Base-by-base conservation (phyloP, 2,113 vertebrate genomes). In the Colistium nudipinnis region DNA sequence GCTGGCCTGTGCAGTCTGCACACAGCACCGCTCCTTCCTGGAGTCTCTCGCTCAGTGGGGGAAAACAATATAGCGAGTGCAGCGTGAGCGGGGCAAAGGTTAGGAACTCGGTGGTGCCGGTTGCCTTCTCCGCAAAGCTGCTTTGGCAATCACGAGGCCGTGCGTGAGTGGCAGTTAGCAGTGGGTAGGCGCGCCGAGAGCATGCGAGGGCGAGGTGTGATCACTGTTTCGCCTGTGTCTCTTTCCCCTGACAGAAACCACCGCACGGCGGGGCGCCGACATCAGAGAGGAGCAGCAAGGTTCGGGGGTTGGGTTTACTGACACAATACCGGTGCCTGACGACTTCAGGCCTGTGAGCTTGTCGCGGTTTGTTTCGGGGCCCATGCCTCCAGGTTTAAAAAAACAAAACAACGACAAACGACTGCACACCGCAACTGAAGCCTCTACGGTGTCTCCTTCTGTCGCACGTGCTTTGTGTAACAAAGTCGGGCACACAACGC, bases 201-300 rank as follows among this genome's bases (percentile, higher is more conserved):
- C 54, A 78, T 31, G 66, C 41, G 65, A 83, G 53, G 5, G 3
- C 20, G 72, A 83, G 39, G 67, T 77, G 77, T 30, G 65, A 66
- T 52, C 22, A 13, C 63, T 63, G 43, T 38, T n/a, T 47, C 2
- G 35, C 33, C 22, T 62, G 76, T 35, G 65, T 68, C 24, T 74
- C 43, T 68, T 41, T 44, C 28, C 17, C 47, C 51, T 39, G 55
- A 41, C 72, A 82, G 83, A 64, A 69, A 81, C 62, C 62, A 1
- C 80, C 7, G 62, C 45, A 1, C 74, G 6, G 65, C 13, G 22
- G 60, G 81, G 30, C 6, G n/a, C 65, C 22, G 25, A 73, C 64
- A 65, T 83, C 54, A 52, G 72, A 76, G 65, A 74, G 25, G 63
- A 48, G 73, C 72, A 73, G 48, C 76, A 81, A 65, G 73, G n/a